phyloP scores from a whole-genome alignment of 1,140 invertebrate species.

The Calephelis nemesis region DNA sequence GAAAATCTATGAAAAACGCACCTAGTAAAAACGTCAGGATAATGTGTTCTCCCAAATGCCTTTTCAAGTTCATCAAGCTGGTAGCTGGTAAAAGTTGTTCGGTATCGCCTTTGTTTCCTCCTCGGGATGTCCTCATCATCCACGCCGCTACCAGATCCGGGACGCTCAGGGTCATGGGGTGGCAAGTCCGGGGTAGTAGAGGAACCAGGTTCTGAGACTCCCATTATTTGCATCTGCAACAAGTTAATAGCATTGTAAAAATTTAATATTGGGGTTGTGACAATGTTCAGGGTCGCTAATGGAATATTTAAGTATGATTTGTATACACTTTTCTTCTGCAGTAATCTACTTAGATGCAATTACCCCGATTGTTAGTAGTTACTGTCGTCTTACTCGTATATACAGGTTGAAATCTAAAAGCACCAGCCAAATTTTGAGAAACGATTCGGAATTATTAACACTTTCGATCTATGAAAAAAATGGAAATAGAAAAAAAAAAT shows the following conservation, averaged over 20 bases:
- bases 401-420: too few relatives aligned
- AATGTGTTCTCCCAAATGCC: slow-evolving; percentile 97
- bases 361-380: too few relatives aligned
- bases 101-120: slow-evolving; percentile 93
- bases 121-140: slow-evolving; percentile 93
- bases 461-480: too few relatives aligned
- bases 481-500: too few relatives aligned
- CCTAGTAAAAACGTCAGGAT: slow-evolving; percentile 99
- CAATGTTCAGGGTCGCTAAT: too few relatives aligned
- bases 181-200: slow-evolving; percentile 72
- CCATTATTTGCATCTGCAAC: slow-evolving; percentile 43
- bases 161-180: slow-evolving; percentile 80
- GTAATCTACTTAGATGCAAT: too few relatives aligned
- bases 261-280: too few relatives aligned
- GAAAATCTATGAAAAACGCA: slow-evolving; percentile 69
- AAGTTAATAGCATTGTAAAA: neutral
- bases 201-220: slow-evolving; percentile 60
- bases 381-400: too few relatives aligned
- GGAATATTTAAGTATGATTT: too few relatives aligned
- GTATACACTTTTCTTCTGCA: too few relatives aligned
- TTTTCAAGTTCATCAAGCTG: slow-evolving; percentile 98
- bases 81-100: slow-evolving; percentile 96
- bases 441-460: too few relatives aligned
- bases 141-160: slow-evolving; percentile 86
- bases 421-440: too few relatives aligned